phyloP scores from a whole-genome alignment of 2,888 invertebrate species.

The Synergus itoensis region DNA sequence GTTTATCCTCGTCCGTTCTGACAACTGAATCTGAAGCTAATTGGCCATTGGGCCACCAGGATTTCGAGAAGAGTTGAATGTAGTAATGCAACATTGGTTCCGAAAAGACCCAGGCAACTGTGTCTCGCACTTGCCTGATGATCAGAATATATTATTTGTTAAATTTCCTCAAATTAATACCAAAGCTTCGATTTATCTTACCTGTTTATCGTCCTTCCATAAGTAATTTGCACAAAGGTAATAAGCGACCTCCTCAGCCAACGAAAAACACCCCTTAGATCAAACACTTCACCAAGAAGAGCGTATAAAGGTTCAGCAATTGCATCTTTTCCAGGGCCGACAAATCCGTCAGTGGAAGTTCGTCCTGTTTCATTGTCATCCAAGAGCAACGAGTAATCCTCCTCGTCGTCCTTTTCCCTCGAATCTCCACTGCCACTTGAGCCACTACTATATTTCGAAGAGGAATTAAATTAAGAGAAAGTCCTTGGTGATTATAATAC shows the following conservation, averaged over 20 bases:
- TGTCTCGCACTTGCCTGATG: conserved; percentile 90
- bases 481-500: too few species aligned
- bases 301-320: conserved; percentile 95
- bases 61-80: conserved; percentile 88
- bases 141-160: conserved; percentile 32
- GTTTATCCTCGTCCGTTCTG: conserved; percentile 82
- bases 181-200: conserved; percentile 69
- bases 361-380: conserved; percentile 81
- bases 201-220: conserved; percentile 94
- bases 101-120: conserved; percentile 91
- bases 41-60: conserved; percentile 94
- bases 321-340: conserved; percentile 84
- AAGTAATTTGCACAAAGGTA: conserved; percentile 94
- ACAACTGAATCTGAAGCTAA: conserved; percentile 80
- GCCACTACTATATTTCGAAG: conserved; percentile 53
- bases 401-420: conserved; percentile 89
- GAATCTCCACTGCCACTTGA: conserved; percentile 82
- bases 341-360: conserved; percentile 71
- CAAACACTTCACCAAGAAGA: conserved; percentile 92
- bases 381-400: conserved; percentile 88
- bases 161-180: neutral
- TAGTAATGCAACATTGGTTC: conserved; percentile 96
- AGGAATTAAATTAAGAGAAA: neutral
- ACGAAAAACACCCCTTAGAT: conserved; percentile 92
- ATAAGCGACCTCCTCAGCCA: conserved; percentile 93